phyloP scores from a whole-genome alignment of 53 echinoderm and acorn worm genomes.

The Astropecten irregularis region DNA sequence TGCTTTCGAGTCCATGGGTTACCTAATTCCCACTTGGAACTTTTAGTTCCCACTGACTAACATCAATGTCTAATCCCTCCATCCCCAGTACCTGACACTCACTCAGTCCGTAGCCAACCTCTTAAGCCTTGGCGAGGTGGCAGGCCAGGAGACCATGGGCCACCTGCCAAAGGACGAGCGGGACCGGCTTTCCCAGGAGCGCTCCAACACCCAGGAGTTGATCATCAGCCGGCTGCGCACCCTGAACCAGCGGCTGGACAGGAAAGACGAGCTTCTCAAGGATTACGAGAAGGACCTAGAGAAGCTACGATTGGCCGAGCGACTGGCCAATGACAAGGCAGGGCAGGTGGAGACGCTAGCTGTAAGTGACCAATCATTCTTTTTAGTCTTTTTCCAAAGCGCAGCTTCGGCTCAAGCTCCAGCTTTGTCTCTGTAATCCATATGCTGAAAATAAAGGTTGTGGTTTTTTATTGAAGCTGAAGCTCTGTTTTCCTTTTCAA shows the following conservation, averaged over 20 bases:
- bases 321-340: constrained; percentile 87
- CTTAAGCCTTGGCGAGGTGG: constrained; percentile 86
- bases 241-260: constrained; percentile 91
- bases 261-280: constrained; percentile 87
- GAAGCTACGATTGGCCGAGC: constrained; percentile 92
- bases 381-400: not conserved
- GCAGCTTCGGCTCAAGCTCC: not conserved
- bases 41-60: too few species aligned
- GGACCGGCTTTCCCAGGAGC: constrained; percentile 72
- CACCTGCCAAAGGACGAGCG: constrained; percentile 92
- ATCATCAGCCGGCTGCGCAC: constrained; percentile 81
- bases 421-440: too few species aligned
- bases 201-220: constrained; percentile 73
- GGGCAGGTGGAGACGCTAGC: constrained; percentile 87
- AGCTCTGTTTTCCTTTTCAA: too few species aligned
- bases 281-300: constrained; percentile 98
- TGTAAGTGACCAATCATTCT: constrained; percentile 63
- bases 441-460: too few species aligned
- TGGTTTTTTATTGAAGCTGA: too few species aligned
- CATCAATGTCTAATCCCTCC: too few species aligned
- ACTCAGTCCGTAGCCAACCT: constrained; percentile 69
- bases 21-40: too few species aligned
- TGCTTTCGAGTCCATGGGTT: too few species aligned
- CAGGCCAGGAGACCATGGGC: constrained; percentile 82
- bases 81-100: constrained; percentile 80